Percentiles rank a stretch among this genome's conserved stretches.
Conservation (phyloP, 1,140 invertebrate species). For the Brachionus sp. region DNA sequence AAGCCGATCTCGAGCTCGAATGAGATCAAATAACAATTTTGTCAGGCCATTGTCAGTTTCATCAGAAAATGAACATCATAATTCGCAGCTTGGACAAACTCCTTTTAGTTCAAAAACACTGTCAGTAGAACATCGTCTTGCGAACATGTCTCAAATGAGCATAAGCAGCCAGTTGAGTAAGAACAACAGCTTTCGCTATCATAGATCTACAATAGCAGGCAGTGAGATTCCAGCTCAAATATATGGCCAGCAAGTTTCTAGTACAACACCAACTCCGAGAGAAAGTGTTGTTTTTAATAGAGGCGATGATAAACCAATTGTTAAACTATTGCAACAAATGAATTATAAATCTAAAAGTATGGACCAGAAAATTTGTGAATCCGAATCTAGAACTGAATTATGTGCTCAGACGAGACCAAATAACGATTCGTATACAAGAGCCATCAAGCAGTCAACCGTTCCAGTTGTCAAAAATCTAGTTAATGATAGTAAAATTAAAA, state of each 20-base stretch:
- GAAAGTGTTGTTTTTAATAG: conserved; percentile 22
- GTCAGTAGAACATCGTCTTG: conserved; percentile 30
- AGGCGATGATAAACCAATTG: conserved; percentile 13
- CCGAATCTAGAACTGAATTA: neutral
- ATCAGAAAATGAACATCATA: neutral
- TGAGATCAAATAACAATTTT: neutral
- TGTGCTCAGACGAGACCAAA: neutral
- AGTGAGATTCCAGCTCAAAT: conserved; percentile 3
- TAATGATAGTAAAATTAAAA: neutral
- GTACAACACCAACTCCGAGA: conserved; percentile 27
- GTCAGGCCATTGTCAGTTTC: neutral
- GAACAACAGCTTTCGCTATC: conserved; percentile 2
- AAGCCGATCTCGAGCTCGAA: neutral
- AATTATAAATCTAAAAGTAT: neutral
- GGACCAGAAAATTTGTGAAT: neutral
- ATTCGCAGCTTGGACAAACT: neutral
- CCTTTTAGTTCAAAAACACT: neutral
- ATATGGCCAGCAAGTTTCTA: neutral
- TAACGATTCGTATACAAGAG: neutral
- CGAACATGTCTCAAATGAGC: conserved; percentile 40
- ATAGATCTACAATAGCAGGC: neutral
- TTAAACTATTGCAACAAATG: conserved; percentile 27
- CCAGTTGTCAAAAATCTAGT: neutral
- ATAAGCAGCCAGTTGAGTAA: conserved; percentile 36
- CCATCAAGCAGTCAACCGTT: neutral